Evolutionary conservation across 2,888 invertebrate species (phyloP), one percentile per base, ranked within the genome.

Genomic region (Agriopis marginaria): DNA sequence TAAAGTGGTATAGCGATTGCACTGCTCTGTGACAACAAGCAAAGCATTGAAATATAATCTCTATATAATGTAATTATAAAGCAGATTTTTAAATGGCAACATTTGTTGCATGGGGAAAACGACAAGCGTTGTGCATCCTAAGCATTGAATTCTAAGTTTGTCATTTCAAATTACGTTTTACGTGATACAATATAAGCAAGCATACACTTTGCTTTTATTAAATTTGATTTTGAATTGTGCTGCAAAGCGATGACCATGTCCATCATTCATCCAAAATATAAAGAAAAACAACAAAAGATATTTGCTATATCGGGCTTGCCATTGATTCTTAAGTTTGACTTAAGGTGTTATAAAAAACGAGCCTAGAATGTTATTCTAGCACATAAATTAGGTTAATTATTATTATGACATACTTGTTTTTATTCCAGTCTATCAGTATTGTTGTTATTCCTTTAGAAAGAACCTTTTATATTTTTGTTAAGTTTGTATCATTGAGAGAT

Each of bases 401-500:
- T 63, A 47, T 47, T 23, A 45, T 32, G 10, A 45, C 53, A 58
- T 45, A 23, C n/a, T 59, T 56, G n/a, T 66, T 17, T 60, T 54
- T 45, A 47, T 71, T 62, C 61, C 60, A 56, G 39, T 44, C 17
- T 66, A 62, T 67, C 63, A 74, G 71, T 74, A 72, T 70, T 71
- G 58, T 72, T 70, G 70, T 74, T 71, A 51, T 50, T 55, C 50
- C 39, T 61, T 47, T 55, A 45, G 14, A 58, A 59, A 51, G 7
- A 70, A 47, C 17, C 55, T 62, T 68, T 56, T 66, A 69, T 65
- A 44, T 58, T 63, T 55, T 72, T 64, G 72, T 74, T 74, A 74
- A 66, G 70, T 74, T 74, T 74, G 63, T 62, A 44, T 23, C 10
- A 56, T 66, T 67, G 11, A 49, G 49, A 64, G 23, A 60, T 32